Base-by-base conservation (phyloP, 1,140 invertebrate genomes). In the Drosophila virilis region DNA sequence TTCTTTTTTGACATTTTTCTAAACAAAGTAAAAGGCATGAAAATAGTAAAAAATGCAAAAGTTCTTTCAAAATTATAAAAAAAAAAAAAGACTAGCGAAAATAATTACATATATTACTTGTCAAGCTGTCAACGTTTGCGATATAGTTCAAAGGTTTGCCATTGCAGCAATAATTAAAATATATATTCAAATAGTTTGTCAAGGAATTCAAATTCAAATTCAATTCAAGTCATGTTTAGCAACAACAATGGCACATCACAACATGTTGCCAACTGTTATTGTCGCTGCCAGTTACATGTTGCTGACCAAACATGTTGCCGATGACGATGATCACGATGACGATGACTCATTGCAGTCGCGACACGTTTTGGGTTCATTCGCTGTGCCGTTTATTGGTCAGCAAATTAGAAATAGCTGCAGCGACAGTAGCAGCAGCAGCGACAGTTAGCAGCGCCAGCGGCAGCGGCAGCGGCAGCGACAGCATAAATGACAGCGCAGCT, bases 321-420 rank as follows among this genome's bases (percentile, higher is more conserved):
- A 17, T 17, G 17, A 17, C 17, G 17, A 17, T 17, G 17, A 17
- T 17, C 0, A 17, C 17, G 22, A 51, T 55, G 68, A 59, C 38
- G 60, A 59, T 86, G 82, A 86, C 71, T 86, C 83, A 86, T 51
- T 57, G 57, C 40, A 60, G 9, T 70, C 37, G 42, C 38, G 35
- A 50, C 50, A 55, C 52, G 45, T 57, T 65, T 71, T 74, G 51
- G 17, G 42, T 43, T 55, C 28, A 32, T 28, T n/a, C 35, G 72
- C 75, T 61, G 50, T 74, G 54, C 45, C 46, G 37, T 61, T 64
- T 65, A 57, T 71, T 54, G 74, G 78, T 78, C 66, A 81, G 78
- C 67, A 46, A 66, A 72, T 86, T 88, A 65, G 83, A 88, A 88
- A 86, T 80, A 74, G 81, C 62, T 59, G 75, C 74, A 60, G 33